Percentiles rank a stretch among this genome's conserved stretches.
Conservation (phyloP, 1,140 invertebrate species). For the Drosophila burlai region DNA sequence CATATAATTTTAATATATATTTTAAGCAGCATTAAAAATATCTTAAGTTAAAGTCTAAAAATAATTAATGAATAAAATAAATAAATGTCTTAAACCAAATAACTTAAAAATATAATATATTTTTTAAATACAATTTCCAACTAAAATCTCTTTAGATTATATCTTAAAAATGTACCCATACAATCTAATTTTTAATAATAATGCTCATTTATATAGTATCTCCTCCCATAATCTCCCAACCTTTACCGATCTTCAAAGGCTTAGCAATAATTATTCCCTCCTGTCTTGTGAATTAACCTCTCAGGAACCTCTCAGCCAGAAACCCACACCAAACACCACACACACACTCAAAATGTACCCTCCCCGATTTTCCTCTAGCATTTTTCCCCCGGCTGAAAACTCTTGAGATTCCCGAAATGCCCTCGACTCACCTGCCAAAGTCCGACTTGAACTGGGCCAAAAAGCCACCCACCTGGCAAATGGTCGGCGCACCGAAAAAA, state of each 20-base stretch:
- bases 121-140: neutral
- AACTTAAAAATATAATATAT: neutral
- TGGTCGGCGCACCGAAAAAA: constrained; percentile 46
- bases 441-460: constrained; percentile 37
- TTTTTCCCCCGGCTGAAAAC: neutral
- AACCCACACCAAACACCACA: neutral
- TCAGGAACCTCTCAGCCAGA: constrained; percentile 17
- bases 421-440: constrained; percentile 26
- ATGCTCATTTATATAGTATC: neutral
- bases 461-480: constrained; percentile 47
- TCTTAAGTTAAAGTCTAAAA: neutral
- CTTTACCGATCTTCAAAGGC: neutral
- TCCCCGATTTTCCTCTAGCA: constrained; percentile 5
- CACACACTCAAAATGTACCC: neutral
- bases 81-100: neutral
- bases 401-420: constrained; percentile 44
- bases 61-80: neutral
- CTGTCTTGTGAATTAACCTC: constrained; percentile 15
- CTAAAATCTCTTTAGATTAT: neutral
- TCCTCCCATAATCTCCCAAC: neutral
- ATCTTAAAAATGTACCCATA: neutral
- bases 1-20: neutral
- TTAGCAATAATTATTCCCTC: constrained; percentile 3
- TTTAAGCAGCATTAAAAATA: neutral
- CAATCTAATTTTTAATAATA: neutral